Base-by-base conservation (phyloP, 2,888 invertebrate genomes). In the Lagria hirta region DNA sequence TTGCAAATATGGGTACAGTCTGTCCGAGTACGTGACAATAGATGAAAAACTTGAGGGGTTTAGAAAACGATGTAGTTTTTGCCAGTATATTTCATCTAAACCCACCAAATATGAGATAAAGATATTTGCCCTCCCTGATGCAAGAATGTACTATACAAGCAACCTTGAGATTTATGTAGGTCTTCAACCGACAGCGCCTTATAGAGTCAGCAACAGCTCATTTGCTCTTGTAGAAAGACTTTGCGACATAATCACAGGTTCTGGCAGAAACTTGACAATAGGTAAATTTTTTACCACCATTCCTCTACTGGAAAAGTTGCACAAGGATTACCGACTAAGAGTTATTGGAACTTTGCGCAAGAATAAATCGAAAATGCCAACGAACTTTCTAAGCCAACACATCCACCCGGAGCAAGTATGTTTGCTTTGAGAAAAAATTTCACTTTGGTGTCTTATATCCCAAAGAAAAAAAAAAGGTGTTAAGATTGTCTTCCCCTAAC, bases 11-110 rank as follows among this genome's bases (percentile, higher is more conserved):
- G 32, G 17, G 33, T 54, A 54, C 23, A 35, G 27, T 37, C 33
- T 45, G 21, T 53, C 52, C 24, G 44, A 52, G 45, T 46, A 52
- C 49, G 52, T 59, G 4, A 66, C 58, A 33, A 47, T 62, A 18
- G 61, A 62, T 44, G 60, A 60, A 49, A 58, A 54, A 40, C 42
- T 62, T 17, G 49, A 43, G 38, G 52, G 52, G 4, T 59, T 61
- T 43, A 38, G 57, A 21, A 61, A 57, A 8, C 35, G 54, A 13
- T 66, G 62, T 36, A 14, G 18, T 13, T 57, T 60, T 43, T 23
- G 47, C 8, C 55, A 62, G 38, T 66, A 64, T 42, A 64, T 62
- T 7, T 55, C 64, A n/a, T n/a, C n/a, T n/a, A n/a, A n/a, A n/a
- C n/a, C n/a, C n/a, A n/a, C n/a, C n/a, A n/a, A n/a, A 60, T 43